phyloP scores from a whole-genome alignment of 2,113 vertebrate genomes.

The Hystrix cristata region DNA sequence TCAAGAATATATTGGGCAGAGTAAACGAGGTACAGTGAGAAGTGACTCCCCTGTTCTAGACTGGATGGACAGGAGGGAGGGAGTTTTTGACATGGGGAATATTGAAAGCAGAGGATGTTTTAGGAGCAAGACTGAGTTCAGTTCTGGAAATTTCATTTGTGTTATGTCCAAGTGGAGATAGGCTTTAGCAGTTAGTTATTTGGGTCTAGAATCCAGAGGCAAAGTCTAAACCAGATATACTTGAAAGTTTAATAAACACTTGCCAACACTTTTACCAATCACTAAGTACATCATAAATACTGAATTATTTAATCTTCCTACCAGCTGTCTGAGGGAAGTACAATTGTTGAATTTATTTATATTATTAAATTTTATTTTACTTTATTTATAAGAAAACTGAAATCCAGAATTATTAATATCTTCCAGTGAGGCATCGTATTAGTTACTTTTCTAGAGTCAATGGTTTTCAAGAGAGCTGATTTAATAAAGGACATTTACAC shows the following conservation, averaged over 20 bases:
- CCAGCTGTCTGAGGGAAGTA: background rate
- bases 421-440: too few species aligned
- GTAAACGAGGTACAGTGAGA: background rate
- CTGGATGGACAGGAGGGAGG: background rate
- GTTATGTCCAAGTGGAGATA: background rate
- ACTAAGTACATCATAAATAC: background rate
- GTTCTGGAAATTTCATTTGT: background rate
- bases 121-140: background rate
- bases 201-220: background rate
- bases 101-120: background rate
- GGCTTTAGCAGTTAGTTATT: background rate
- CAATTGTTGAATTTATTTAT: background rate
- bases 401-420: background rate
- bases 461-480: too few species aligned
- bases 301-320: constrained; percentile 44
- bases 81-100: accelerated
- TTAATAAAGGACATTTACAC: too few species aligned
- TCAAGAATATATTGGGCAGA: background rate
- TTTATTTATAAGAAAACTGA: background rate
- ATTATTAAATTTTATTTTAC: background rate
- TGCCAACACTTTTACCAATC: constrained; percentile 19
- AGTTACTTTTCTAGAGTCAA: too few species aligned
- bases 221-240: background rate
- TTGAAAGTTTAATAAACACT: constrained; percentile 10
- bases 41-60: background rate